Evolutionary conservation across 2,113 vertebrate genomes (phyloP).

Genomic region (Tylochromis polylepis): DNA sequence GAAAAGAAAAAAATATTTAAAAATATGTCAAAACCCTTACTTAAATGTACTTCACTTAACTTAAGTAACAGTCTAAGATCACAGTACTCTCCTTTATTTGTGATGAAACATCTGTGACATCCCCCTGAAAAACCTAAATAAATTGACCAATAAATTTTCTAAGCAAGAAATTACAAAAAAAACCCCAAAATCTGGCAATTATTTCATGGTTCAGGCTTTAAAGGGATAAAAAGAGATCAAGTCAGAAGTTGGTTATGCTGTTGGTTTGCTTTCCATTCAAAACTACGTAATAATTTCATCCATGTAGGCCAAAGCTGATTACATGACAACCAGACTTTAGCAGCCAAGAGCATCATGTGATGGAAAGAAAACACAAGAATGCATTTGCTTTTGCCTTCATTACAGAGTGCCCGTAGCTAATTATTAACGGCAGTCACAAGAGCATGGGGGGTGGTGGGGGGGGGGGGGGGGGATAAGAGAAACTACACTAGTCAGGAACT

Average conservation of each 20-base stretch:
- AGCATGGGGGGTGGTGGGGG: not conserved
- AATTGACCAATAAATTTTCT: not conserved
- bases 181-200: not conserved
- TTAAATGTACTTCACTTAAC: not conserved
- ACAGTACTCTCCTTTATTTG: not conserved
- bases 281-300: slow-evolving; percentile 88
- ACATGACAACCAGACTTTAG: slow-evolving; percentile 69
- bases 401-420: slow-evolving; percentile 76
- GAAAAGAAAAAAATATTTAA: not conserved
- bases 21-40: not conserved
- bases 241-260: slow-evolving; percentile 1
- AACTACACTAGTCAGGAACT: not conserved
- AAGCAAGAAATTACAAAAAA: not conserved
- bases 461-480: not conserved
- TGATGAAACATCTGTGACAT: not conserved
- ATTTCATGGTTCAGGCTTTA: not conserved
- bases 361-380: slow-evolving; percentile 69
- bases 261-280: slow-evolving; percentile 75
- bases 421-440: slow-evolving; percentile 60
- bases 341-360: slow-evolving; percentile 12
- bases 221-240: slow-evolving; percentile 6
- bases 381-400: not conserved
- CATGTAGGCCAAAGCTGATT: slow-evolving; percentile 88
- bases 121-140: not conserved
- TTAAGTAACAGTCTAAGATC: not conserved